phyloP scores from a whole-genome alignment of 2,888 invertebrate species.

The Hirtodrosophila confusa region DNA sequence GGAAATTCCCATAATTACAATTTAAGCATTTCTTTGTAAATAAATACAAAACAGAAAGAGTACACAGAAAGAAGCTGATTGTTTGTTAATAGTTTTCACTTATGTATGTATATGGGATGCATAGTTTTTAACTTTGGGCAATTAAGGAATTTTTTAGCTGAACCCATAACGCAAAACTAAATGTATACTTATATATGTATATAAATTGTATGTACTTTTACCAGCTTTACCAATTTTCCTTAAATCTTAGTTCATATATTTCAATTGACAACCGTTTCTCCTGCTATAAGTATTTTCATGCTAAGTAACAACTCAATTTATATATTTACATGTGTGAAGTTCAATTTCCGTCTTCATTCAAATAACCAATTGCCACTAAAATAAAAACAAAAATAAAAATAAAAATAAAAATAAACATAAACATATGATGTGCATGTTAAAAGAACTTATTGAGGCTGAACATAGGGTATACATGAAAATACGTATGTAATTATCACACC shows the following conservation, averaged over 20 bases:
- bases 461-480: not conserved
- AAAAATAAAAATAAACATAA: too few relatives aligned
- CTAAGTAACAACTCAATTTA: slow-evolving; percentile 2
- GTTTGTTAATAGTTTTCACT: too few relatives aligned
- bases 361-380: not conserved
- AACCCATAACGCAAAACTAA: too few relatives aligned
- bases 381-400: too few relatives aligned
- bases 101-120: too few relatives aligned
- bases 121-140: too few relatives aligned
- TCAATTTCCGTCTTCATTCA: not conserved
- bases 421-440: not conserved
- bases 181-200: not conserved
- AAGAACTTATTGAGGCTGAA: not conserved
- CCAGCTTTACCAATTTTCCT: not conserved
- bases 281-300: slow-evolving; percentile 22
- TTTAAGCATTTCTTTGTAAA: too few relatives aligned
- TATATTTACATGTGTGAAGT: slow-evolving; percentile 30
- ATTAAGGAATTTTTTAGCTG: too few relatives aligned
- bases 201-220: slow-evolving; percentile 5
- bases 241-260: slow-evolving; percentile 12
- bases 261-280: slow-evolving; percentile 47
- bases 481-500: not conserved
- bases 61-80: too few relatives aligned
- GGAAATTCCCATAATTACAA: too few relatives aligned
- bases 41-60: too few relatives aligned